Base-by-base conservation (phyloP, 1,140 invertebrate genomes). In the Zeugodacus cucurbitae region DNA sequence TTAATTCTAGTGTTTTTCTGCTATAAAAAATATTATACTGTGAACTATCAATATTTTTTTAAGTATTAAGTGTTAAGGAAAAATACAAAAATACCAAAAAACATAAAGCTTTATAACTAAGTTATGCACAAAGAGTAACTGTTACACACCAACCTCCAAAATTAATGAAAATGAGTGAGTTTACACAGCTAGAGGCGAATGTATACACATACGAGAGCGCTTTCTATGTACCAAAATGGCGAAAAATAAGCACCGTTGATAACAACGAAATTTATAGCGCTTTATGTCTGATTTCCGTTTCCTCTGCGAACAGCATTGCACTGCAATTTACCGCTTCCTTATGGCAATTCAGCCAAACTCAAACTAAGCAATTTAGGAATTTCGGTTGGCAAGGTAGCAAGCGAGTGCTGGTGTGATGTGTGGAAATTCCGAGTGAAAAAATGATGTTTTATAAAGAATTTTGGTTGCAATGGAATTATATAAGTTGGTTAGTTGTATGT, bases 281-380 rank as follows among this genome's bases (percentile, higher is more conserved):
- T 37, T 70, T 70, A 70, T 70, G 64, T 70, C 17, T 70, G 32
- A 70, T n/a, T 74, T 74, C 70, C 70, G 70, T 74, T 74, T 74
- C 70, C 34, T 10, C 17, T 32, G 64, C 64, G 64, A 29, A 70
- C 32, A 70, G 64, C 26, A 26, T 70, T 34, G 22, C 34, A 2
- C 3, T n/a, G 37, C 20, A 37, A 74, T 37, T 41, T n/a, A 44
- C n/a, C 20, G 37, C 29, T 74, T 74, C 11, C 70, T 74, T 22
- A 8, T 41, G 70, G 7, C 32, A 41, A 74, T 0, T 74, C 70
- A 74, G 37, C 7, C 11, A 29, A 34, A 5, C 3, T 67, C n/a
- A 1, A 67, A 67, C 64, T 32, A 32, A 67, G 29, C 64, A 67
- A 32, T 67, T 67, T 67, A 32, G 14, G 64, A 17, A 67, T 34